A percentile compares a stretch with the other conserved stretches of the same genome.
These are phyloP conservation scores for Tor tambroides DNA, from an alignment of 2,113 vertebrate species.

Conservation along the genomic window DNA sequence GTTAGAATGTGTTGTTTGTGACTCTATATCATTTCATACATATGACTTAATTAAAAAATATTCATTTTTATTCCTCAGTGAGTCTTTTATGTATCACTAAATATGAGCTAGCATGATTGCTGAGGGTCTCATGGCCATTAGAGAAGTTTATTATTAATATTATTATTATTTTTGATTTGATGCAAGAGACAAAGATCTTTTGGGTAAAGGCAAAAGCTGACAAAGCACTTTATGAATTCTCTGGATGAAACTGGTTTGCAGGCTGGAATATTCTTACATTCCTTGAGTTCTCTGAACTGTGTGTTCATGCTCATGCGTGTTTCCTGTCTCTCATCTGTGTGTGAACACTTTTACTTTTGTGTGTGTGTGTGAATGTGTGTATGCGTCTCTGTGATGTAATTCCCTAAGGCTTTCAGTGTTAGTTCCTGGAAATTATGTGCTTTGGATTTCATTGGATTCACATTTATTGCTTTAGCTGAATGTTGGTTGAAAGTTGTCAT, in stretches of 20 bases:
- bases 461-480: background rate
- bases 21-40: no score
- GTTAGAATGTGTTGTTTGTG: no score
- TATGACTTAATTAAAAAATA: no score
- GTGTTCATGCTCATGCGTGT: background rate
- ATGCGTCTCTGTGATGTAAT: background rate
- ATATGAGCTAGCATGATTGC: background rate
- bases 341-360: conserved; percentile 6
- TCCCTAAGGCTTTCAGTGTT: background rate
- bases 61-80: no score
- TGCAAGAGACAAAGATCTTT: background rate
- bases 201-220: background rate
- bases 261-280: background rate
- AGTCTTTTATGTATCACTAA: no score
- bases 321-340: background rate
- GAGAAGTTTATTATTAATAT: no score
- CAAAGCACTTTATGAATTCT: background rate
- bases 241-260: background rate
- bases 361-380: conserved; percentile 2
- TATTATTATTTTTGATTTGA: background rate
- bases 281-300: background rate
- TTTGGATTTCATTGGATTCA: background rate
- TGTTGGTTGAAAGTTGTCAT: background rate
- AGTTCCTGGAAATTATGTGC: conserved; percentile 43
- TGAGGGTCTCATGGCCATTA: background rate